A percentile compares a stretch with the other conserved stretches of the same genome.
Evolutionary conservation across 2,888 invertebrate genomes (phyloP).

Genomic region (Mimachlamys varia): DNA sequence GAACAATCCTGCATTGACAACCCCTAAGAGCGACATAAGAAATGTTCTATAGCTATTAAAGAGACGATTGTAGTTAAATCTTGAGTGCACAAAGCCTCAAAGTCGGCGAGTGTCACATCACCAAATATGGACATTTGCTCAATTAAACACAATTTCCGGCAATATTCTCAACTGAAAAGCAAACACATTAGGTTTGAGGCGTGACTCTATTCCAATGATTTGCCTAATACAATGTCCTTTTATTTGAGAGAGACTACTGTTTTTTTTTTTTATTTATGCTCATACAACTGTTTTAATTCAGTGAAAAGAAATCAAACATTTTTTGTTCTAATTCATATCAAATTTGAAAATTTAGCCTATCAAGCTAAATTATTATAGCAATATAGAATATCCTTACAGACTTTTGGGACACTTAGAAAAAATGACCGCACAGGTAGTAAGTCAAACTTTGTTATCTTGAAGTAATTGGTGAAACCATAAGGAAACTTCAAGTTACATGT

Average conservation of each 20-base stretch:
- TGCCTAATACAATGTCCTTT: background rate
- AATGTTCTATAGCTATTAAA: background rate
- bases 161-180: conserved; percentile 12
- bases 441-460: too few relatives aligned
- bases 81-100: background rate
- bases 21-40: background rate
- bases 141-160: conserved; percentile 5
- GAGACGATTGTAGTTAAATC: background rate
- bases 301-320: too few relatives aligned
- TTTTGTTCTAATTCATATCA: too few relatives aligned
- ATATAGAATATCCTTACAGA: too few relatives aligned
- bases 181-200: background rate
- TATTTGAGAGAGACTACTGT: background rate
- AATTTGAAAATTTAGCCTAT: too few relatives aligned
- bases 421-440: too few relatives aligned
- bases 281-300: too few relatives aligned
- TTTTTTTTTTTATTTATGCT: background rate
- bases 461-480: too few relatives aligned
- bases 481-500: too few relatives aligned
- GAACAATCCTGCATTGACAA: conserved; percentile 6
- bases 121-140: conserved; percentile 32
- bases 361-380: too few relatives aligned
- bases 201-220: background rate
- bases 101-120: background rate
- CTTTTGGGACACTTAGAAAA: too few relatives aligned